Conservation (phyloP, 2,888 invertebrate genomes). For the Seira ritae region DNA sequence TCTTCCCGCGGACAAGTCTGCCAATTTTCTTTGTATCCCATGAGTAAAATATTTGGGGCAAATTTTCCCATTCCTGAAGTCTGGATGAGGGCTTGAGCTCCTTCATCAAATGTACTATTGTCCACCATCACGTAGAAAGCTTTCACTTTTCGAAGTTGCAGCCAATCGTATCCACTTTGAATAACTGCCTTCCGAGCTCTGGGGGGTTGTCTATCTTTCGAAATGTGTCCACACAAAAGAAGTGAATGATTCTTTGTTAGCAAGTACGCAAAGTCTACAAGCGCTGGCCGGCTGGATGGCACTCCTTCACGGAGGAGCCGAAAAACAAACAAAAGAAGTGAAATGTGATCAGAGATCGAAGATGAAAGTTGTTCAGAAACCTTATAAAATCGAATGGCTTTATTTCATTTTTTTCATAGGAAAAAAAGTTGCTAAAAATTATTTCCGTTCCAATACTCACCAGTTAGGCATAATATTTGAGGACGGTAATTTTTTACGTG, state of each 20-base stretch:
- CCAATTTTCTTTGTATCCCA: conserved; percentile 98
- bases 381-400: no score
- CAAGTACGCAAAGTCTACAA: conserved; percentile 79
- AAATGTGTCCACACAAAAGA: conserved; percentile 79
- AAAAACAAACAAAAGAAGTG: conserved; percentile 42
- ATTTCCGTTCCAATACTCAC: conserved; percentile 30
- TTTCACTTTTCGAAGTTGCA: conserved; percentile 88
- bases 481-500: conserved; percentile 79
- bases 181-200: conserved; percentile 80
- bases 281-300: conserved; percentile 78
- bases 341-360: not conserved
- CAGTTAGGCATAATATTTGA: conserved; percentile 67
- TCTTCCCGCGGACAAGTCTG: conserved; percentile 83
- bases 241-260: conserved; percentile 79
- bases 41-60: conserved; percentile 93
- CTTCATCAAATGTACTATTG: conserved; percentile 81
- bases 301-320: conserved; percentile 77
- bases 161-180: conserved; percentile 86
- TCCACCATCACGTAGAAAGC: conserved; percentile 91
- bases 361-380: conserved; percentile 14
- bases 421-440: no score
- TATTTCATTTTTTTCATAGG: no score
- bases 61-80: conserved; percentile 93
- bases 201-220: conserved; percentile 79
- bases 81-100: conserved; percentile 90